phyloP scores from a whole-genome alignment of 2,113 vertebrate genomes.

The Polyodon spathula region DNA sequence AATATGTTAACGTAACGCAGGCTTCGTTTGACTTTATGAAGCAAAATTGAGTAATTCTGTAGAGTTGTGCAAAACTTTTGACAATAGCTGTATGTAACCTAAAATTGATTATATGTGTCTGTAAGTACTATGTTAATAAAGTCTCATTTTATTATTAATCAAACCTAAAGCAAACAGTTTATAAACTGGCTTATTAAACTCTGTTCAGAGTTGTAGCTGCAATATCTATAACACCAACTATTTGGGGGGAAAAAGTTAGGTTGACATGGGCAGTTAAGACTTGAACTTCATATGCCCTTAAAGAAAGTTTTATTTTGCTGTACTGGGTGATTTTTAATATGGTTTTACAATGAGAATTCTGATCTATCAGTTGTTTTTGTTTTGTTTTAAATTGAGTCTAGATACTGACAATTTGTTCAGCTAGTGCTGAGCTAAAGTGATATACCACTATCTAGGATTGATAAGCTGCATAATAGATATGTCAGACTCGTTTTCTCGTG shows the following conservation, averaged over 20 bases:
- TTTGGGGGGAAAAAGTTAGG: conserved; percentile 24
- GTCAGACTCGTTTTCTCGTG: conserved; percentile 52
- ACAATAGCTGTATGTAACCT: conserved; percentile 10
- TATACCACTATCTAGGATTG: conserved; percentile 62
- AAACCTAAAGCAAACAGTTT: conserved; percentile 60
- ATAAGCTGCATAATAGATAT: conserved; percentile 65
- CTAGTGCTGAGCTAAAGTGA: conserved; percentile 33
- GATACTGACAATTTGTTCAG: conserved; percentile 68
- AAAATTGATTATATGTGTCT: conserved; percentile 22
- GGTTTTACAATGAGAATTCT: conserved; percentile 37
- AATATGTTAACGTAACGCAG: too few species aligned
- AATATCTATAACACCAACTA: conserved; percentile 49
- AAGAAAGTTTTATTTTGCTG: conserved; percentile 9
- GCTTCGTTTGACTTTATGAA: too few species aligned
- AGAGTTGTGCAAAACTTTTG: background rate
- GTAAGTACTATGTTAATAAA: conserved; percentile 54
- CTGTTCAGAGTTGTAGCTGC: conserved; percentile 31
- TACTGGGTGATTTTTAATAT: conserved; percentile 1
- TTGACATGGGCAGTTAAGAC: conserved; percentile 10
- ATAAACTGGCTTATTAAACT: conserved; percentile 53
- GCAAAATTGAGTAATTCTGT: too few species aligned
- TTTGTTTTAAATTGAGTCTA: conserved; percentile 68
- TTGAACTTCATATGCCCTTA: conserved; percentile 49
- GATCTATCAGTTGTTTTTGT: conserved; percentile 45
- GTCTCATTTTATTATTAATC: conserved; percentile 50